Evolutionary conservation across 2,888 invertebrate species (phyloP), one percentile per base, ranked within the genome.

Genomic region (Sarcophaga variegata): DNA sequence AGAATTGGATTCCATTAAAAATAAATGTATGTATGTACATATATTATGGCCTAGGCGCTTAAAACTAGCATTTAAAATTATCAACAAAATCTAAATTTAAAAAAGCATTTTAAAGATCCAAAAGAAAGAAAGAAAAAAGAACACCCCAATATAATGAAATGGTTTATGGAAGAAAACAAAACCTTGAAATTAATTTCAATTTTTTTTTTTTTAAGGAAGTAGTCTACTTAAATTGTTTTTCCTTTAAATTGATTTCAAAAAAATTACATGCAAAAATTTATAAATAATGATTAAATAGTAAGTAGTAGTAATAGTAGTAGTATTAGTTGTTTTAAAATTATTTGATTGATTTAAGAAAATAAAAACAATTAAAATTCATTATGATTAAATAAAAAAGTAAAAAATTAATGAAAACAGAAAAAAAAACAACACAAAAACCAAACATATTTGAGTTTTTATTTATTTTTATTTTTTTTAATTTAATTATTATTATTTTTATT

Each of bases 1-100:
- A 37, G 37, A 37, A 37, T 37, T 37, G 37, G 37, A 37, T 2
- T 2, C 8, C 37, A 37, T 37, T 37, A 37, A 37, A 37, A 6
- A 37, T 27, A 25, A 2, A 25, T 25, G 0, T 27, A 25, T 25
- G 25, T 25, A 25, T 25, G 27, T 27, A 37, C 0, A 37, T 37
- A 37, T 37, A 2, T 10, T 37, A 37, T 37, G 10, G 37, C 37
- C 37, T 37, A 8, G 8, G 3, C 17, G 14, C 17, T 54, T 54
- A 54, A 14, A 5, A 54, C 59, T 62, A 67, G 66, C 66, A 66
- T 62, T 72, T 49, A 2, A 72, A 37, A 37, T 37, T 0, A 83
- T 78, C 83, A 83, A 83, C 78, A 78, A 83, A 83, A 78, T 83
- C 67, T 67, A 72, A 69, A 54, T 75, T 64, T 27, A 20, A 12